Evolutionary conservation across 2,113 vertebrate species (phyloP).

Genomic region (Probosciger aterrimus): DNA sequence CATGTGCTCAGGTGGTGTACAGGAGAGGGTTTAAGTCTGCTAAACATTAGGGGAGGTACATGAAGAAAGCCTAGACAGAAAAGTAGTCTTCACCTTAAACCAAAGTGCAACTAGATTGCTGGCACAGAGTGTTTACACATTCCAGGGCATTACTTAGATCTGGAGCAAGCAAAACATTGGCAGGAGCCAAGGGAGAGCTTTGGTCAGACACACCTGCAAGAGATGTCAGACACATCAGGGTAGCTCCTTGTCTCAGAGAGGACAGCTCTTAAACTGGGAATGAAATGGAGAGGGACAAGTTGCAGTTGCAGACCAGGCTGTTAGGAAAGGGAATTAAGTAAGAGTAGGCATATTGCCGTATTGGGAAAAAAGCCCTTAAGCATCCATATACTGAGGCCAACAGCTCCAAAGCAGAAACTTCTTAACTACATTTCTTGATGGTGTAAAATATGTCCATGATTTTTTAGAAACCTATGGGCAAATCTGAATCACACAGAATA

Average conservation of each 20-base stretch:
- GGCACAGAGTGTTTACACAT: not conserved
- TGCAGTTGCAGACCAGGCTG: not conserved
- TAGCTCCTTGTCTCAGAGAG: not conserved
- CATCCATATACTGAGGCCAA: not conserved
- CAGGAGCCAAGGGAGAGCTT: not conserved
- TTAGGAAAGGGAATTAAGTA: not conserved
- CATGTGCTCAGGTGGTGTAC: not conserved
- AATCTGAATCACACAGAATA: not conserved
- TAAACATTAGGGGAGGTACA: not conserved
- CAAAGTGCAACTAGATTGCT: not conserved
- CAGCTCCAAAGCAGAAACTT: not conserved
- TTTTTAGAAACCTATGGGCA: not conserved
- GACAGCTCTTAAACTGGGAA: not conserved
- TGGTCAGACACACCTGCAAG: not conserved
- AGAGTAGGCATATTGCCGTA: accelerated
- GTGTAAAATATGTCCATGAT: not conserved
- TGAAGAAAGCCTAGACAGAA: not conserved
- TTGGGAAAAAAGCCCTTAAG: not conserved
- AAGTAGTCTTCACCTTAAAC: not conserved
- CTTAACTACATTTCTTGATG: not conserved
- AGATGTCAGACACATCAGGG: not conserved
- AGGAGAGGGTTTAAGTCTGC: not conserved
- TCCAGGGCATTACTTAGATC: not conserved
- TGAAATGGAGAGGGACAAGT: not conserved
- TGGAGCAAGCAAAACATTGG: not conserved